Percentiles rank a stretch among this genome's conserved stretches.
These are phyloP conservation scores for Pollicipes pollicipes DNA, from an alignment of 1,140 invertebrate species.

Conservation along the genomic window DNA sequence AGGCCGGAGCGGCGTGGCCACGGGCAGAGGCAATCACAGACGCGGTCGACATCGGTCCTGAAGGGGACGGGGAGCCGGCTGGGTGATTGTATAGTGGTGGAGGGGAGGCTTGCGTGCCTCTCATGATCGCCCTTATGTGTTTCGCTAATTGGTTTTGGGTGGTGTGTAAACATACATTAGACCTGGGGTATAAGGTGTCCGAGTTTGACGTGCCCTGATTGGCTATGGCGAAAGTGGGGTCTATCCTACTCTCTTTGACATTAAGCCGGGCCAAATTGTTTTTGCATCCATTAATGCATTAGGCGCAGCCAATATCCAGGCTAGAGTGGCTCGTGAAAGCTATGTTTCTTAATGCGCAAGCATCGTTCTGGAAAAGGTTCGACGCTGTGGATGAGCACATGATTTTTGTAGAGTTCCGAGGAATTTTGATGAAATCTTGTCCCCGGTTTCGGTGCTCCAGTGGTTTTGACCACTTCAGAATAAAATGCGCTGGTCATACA, in stretches of 20 bases:
- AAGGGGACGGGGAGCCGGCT: too few relatives aligned
- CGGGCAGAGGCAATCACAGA: too few relatives aligned
- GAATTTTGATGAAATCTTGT: too few relatives aligned
- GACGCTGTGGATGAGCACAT: too few relatives aligned
- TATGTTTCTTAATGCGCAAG: background rate
- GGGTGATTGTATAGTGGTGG: background rate
- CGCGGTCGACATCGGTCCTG: too few relatives aligned
- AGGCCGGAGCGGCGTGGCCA: too few relatives aligned
- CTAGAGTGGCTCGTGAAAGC: background rate
- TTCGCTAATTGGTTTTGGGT: background rate
- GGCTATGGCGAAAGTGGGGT: background rate
- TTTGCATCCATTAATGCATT: slow-evolving; percentile 1
- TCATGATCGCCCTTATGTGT: background rate
- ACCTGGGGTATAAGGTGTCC: background rate
- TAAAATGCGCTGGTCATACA: too few relatives aligned
- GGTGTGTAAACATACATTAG: background rate
- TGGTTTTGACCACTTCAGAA: too few relatives aligned
- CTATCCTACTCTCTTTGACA: background rate
- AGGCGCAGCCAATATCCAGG: background rate
- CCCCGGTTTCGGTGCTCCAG: too few relatives aligned
- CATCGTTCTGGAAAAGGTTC: too few relatives aligned
- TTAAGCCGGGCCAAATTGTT: background rate
- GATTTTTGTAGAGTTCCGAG: too few relatives aligned
- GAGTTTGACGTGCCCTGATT: background rate
- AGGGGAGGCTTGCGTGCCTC: background rate